phyloP scores from a whole-genome alignment of 2,113 vertebrate genomes.

The Thunnus maccoyii region DNA sequence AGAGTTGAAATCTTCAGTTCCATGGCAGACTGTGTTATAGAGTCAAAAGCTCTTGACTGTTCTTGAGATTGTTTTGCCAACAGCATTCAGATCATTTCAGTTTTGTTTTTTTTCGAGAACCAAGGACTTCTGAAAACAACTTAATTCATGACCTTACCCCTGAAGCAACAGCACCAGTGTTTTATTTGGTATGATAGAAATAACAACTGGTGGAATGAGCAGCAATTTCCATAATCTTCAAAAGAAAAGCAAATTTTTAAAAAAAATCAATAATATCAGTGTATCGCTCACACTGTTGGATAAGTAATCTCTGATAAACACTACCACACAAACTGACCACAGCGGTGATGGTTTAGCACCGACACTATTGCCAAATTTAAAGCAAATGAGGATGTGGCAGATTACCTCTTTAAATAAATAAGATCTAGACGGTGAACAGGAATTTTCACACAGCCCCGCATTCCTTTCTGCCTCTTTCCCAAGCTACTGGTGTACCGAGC shows the following conservation, averaged over 20 bases:
- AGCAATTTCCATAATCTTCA: background rate
- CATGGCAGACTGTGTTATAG: too few relatives aligned
- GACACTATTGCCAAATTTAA: constrained; percentile 1
- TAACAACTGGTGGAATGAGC: background rate
- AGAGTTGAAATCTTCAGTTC: too few relatives aligned
- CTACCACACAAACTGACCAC: background rate
- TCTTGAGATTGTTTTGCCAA: background rate
- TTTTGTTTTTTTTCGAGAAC: too few relatives aligned
- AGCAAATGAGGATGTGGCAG: constrained; percentile 30
- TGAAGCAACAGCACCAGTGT: background rate
- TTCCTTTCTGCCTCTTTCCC: constrained; percentile 48
- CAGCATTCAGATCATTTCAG: background rate
- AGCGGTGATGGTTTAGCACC: background rate
- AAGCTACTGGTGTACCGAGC: constrained; percentile 31
- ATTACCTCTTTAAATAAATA: constrained; percentile 46
- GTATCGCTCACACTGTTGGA: background rate
- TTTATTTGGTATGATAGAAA: background rate
- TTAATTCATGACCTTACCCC: too few relatives aligned
- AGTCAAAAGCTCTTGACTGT: too few relatives aligned
- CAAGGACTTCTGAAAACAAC: too few relatives aligned
- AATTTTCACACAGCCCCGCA: constrained; percentile 32
- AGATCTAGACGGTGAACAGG: constrained; percentile 51
- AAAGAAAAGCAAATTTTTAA: too few relatives aligned
- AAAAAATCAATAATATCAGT: too few relatives aligned
- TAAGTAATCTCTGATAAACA: background rate